Conservation (phyloP, 2,797 vertebrate species). For the Danio jaintianensis region DNA sequence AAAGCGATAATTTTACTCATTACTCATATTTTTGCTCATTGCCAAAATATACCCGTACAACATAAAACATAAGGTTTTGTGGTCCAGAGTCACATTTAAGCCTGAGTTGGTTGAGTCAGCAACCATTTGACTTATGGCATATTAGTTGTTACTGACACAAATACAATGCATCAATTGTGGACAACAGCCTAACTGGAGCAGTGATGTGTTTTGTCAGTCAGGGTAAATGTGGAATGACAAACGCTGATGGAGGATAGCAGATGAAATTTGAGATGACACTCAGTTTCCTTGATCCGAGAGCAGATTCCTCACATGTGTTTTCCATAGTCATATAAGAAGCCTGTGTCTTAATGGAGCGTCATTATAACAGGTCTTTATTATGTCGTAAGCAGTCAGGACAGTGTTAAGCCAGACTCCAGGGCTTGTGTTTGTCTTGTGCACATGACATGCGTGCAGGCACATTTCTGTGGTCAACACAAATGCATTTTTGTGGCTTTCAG, state of each 20-base stretch:
- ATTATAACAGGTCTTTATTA: slow-evolving; percentile 9
- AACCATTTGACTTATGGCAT: neutral
- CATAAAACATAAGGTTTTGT: too few species aligned
- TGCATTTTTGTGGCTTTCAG: slow-evolving; percentile 58
- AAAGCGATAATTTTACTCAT: too few species aligned
- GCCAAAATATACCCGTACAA: too few species aligned
- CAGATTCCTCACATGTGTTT: slow-evolving; percentile 22
- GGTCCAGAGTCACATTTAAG: too few species aligned
- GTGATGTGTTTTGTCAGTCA: too few species aligned
- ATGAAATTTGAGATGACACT: slow-evolving; percentile 30
- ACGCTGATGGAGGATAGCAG: slow-evolving; percentile 4
- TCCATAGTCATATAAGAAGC: slow-evolving; percentile 3
- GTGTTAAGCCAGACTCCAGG: neutral
- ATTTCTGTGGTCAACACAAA: slow-evolving; percentile 59
- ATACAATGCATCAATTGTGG: neutral
- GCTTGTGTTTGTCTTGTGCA: slow-evolving; percentile 15
- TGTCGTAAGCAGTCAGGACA: neutral
- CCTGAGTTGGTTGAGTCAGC: neutral
- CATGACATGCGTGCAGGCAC: slow-evolving; percentile 45
- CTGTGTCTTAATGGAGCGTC: neutral
- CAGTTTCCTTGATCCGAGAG: slow-evolving; percentile 21
- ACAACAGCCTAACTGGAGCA: neutral
- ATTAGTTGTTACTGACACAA: neutral
- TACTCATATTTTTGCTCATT: too few species aligned
- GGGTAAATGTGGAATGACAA: neutral